Percentiles rank a stretch among this genome's conserved stretches.
phyloP scores from a whole-genome alignment of 2,888 invertebrate genomes.

The Tetragonisca angustula region DNA sequence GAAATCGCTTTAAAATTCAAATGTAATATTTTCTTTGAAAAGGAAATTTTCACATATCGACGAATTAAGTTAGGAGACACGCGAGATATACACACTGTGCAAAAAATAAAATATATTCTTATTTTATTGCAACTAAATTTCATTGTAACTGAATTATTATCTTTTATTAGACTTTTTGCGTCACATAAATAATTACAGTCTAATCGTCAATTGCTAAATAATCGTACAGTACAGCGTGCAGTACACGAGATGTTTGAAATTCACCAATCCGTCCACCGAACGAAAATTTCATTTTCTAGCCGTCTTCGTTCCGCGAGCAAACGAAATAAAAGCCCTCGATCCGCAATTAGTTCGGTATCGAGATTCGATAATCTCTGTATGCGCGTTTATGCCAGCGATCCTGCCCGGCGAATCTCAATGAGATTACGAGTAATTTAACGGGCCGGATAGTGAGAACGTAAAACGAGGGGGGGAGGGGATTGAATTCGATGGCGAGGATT shows the following conservation, averaged over 20 bases:
- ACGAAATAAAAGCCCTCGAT: background rate
- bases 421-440: background rate
- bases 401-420: background rate
- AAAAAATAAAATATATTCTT: no score
- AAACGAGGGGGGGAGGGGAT: background rate
- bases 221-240: background rate
- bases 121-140: no score
- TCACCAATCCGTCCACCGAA: background rate
- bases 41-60: no score
- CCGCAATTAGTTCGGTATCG: constrained; percentile 1
- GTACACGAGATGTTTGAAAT: background rate
- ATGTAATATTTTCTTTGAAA: no score
- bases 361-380: background rate
- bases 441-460: background rate
- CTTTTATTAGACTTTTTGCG: no score
- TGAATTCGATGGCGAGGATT: background rate
- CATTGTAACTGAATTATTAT: no score
- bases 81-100: no score
- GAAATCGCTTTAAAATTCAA: no score
- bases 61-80: no score
- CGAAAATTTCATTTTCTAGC: background rate
- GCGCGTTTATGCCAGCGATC: background rate
- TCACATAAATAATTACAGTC: no score
- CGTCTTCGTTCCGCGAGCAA: background rate
- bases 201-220: background rate